These are phyloP conservation scores for Chesias legatella DNA, from an alignment of 2,888 invertebrate genomes.

Conservation along the genomic window DNA sequence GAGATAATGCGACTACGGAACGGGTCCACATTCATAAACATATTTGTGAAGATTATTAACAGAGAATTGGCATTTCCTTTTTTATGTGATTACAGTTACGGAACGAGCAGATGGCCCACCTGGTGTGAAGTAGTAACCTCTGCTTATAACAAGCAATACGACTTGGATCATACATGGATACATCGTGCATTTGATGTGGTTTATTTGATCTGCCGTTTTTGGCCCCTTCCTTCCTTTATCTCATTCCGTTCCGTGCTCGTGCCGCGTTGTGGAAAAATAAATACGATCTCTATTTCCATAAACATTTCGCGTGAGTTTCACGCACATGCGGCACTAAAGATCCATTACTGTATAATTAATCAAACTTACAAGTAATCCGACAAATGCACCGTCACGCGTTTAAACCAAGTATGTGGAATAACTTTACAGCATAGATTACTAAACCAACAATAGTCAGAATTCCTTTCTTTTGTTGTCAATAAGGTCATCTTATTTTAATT, in stretches of 20 bases:
- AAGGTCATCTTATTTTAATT: conserved; percentile 9
- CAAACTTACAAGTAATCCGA: conserved; percentile 9
- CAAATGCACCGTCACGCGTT: conserved; percentile 24
- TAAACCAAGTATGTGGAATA: conserved; percentile 33
- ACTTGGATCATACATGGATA: too few relatives aligned
- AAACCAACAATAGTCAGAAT: conserved; percentile 11
- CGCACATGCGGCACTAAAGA: conserved; percentile 9
- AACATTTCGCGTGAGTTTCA: conserved; percentile 5
- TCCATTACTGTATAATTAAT: conserved; percentile 11
- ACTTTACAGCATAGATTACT: conserved; percentile 24
- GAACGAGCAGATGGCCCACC: too few relatives aligned
- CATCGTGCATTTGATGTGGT: too few relatives aligned
- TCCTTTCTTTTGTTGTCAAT: conserved; percentile 13
- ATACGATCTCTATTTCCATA: background rate
- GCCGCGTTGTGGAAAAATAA: background rate
- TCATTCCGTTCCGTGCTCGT: background rate
- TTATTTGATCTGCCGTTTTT: too few relatives aligned
- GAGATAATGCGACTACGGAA: too few relatives aligned
- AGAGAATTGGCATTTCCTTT: too few relatives aligned
- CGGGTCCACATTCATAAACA: too few relatives aligned
- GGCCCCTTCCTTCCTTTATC: background rate
- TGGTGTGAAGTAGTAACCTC: too few relatives aligned
- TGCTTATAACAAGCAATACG: too few relatives aligned
- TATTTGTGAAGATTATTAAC: too few relatives aligned
- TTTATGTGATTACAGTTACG: too few relatives aligned